Percentiles rank a stretch among this genome's conserved stretches.
phyloP scores from a whole-genome alignment of 2,888 invertebrate species.

The Hydrotaea cyrtoneurina region DNA sequence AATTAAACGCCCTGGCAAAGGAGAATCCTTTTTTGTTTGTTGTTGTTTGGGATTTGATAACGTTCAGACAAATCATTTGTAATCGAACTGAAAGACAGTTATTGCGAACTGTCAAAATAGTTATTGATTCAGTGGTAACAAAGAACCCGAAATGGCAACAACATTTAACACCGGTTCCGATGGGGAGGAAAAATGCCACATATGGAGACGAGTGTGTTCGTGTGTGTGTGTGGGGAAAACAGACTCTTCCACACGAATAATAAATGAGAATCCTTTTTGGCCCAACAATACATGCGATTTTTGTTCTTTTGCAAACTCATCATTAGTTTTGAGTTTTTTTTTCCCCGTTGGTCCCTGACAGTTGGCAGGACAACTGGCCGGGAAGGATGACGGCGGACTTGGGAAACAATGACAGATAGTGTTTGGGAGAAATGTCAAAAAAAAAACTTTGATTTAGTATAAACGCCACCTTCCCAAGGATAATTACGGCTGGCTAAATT shows the following conservation, averaged over 20 bases:
- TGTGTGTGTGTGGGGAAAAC: neutral
- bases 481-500: neutral
- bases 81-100: constrained; percentile 26
- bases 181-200: neutral
- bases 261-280: constrained; percentile 22
- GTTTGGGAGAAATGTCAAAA: neutral
- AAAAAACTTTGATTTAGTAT: neutral
- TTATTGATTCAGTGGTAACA: constrained; percentile 44
- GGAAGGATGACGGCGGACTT: neutral
- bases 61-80: constrained; percentile 21
- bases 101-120: constrained; percentile 57
- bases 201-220: neutral
- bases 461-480: neutral
- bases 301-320: constrained; percentile 58
- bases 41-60: neutral
- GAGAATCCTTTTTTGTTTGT: constrained; percentile 2
- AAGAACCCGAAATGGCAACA: neutral
- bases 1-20: neutral
- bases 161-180: neutral
- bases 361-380: neutral
- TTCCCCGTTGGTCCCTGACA: neutral
- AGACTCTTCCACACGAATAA: neutral
- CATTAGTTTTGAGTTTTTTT: constrained; percentile 43
- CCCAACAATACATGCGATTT: no score
- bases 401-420: no score